Base-by-base conservation (phyloP, 2,888 invertebrate genomes). In the Germaria angustata region DNA sequence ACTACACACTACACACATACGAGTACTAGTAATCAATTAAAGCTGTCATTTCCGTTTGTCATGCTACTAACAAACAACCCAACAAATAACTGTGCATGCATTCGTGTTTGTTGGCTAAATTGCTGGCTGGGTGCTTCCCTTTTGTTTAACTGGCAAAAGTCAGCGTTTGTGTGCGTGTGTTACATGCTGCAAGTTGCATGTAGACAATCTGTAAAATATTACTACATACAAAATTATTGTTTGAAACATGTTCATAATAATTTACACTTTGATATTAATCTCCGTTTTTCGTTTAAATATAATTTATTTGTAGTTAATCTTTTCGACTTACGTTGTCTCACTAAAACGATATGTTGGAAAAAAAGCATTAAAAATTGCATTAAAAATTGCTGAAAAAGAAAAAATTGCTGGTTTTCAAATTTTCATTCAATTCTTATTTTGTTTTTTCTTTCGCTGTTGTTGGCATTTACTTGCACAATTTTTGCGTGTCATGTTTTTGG, bases 261-360 rank as follows among this genome's bases (percentile, higher is more conserved):
- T 80, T 80, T 80, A 75, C 80, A 80, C 80, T 80, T 65, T 75
- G 80, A 80, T 80, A 75, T 69, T 80, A 80, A 75, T 75, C 80
- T 80, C 61, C 49, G 68, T 57, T 57, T 59, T 79, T 69, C 75
- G 46, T 80, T 80, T 63, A 80, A 69, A 80, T 63, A 65, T 69
- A 75, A 75, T 69, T 75, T 73, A 80, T 75, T 75, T 80, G 49
- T 57, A 63, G 80, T 69, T 75, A 80, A 75, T 80, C 69, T 63
- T 75, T 75, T 51, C 51, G 22, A 63, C 55, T 61, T 49, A 49
- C 34, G 44, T 53, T 78, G 51, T 78, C 63, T 71, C 51, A 51
- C n/a, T 44, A 5, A 63, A 69, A 63, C 17, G 28, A 57, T 59
- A 57, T 61, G 36, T 44, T 51, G 2, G 0, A 51, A 44, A 55